Percentiles rank a stretch among this genome's conserved stretches.
These are phyloP conservation scores for Oncorhynchus masou DNA, from an alignment of 2,113 vertebrate species.

Conservation along the genomic window DNA sequence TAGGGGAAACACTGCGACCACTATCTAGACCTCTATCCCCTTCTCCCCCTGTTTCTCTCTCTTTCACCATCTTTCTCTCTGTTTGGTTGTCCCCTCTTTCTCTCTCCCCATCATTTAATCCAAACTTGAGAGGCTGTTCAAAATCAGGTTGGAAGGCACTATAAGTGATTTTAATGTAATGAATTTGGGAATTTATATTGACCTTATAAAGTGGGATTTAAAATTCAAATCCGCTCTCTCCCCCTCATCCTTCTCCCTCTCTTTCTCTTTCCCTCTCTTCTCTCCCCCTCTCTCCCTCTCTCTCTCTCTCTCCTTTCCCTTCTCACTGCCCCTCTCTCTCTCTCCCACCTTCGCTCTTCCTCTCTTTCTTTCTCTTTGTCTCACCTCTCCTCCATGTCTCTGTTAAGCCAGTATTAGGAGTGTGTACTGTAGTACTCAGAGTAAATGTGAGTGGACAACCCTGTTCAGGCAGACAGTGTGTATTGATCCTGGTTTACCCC, in stretches of 20 bases:
- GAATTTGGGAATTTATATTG: not conserved
- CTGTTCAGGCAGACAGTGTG: not conserved
- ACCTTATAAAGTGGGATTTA: not conserved
- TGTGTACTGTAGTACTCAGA: not conserved
- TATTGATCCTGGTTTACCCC: too few relatives aligned
- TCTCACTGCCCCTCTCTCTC: not conserved
- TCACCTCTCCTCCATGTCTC: not conserved
- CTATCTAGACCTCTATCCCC: conserved; percentile 35
- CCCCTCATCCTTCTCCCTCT: too few relatives aligned
- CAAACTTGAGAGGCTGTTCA: not conserved
- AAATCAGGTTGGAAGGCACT: not conserved
- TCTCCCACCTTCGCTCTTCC: not conserved
- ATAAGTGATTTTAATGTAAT: not conserved
- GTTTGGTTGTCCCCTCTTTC: not conserved
- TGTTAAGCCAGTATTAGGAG: too few relatives aligned
- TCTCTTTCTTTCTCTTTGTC: not conserved
- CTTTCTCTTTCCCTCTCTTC: not conserved
- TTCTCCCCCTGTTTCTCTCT: conserved; percentile 45
- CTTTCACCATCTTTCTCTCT: conserved; percentile 8
- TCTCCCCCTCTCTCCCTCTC: not conserved
- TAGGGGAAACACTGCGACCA: too few relatives aligned
- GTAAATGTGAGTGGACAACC: not conserved
- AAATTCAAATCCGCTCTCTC: not conserved
- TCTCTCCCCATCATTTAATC: not conserved
- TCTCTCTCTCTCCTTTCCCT: not conserved